These are phyloP conservation scores for Trichomycterus rosablanca DNA, from an alignment of 2,113 vertebrate genomes.

Conservation along the genomic window DNA sequence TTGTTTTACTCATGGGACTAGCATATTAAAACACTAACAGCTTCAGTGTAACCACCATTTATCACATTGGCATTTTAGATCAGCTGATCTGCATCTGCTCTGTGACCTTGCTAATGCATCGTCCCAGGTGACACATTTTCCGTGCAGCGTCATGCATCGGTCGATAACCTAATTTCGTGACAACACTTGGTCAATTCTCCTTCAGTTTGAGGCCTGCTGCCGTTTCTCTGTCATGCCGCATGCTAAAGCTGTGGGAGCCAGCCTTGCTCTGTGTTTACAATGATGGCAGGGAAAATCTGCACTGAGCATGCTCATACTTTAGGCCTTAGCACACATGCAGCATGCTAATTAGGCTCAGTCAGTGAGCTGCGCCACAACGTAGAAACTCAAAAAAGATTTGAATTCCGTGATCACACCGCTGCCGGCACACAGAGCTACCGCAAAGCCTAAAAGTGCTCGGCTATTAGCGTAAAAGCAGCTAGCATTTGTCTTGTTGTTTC, in stretches of 20 bases:
- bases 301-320: constrained; percentile 59
- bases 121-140: constrained; percentile 2
- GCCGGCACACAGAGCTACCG: neutral
- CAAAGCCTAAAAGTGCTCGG: constrained; percentile 1
- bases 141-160: neutral
- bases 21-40: neutral
- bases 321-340: constrained; percentile 43
- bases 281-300: constrained; percentile 43
- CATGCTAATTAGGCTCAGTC: constrained; percentile 46
- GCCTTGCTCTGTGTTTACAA: constrained; percentile 32
- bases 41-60: neutral
- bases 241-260: constrained; percentile 14
- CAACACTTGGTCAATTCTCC: neutral
- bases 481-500: constrained; percentile 44
- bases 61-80: neutral
- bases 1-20: neutral
- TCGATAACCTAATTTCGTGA: neutral
- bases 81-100: neutral
- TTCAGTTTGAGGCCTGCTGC: no score
- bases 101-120: constrained; percentile 7
- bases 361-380: constrained; percentile 27
- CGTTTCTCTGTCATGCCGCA: neutral
- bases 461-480: constrained; percentile 20
- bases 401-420: neutral
- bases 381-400: neutral